Conservation (phyloP, 2,113 vertebrate genomes). For the Eptesicus fuscus region DNA sequence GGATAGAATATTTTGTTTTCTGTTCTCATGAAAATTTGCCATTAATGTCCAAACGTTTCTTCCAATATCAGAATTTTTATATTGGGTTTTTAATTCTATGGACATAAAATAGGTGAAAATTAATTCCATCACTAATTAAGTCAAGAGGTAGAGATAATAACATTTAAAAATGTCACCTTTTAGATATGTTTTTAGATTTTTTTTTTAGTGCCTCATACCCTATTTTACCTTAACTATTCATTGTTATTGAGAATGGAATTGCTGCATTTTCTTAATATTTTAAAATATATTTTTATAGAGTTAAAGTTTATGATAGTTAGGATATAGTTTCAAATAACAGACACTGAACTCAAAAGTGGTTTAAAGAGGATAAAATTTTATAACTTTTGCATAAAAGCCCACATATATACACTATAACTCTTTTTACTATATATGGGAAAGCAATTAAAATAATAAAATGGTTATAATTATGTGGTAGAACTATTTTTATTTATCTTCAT, state of each 20-base stretch:
- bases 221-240: not conserved
- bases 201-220: not conserved
- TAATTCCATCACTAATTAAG: not conserved
- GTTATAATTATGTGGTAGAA: not conserved
- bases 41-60: not conserved
- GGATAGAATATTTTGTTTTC: not conserved
- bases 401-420: not conserved
- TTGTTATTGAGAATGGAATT: not conserved
- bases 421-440: not conserved
- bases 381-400: not conserved
- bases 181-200: not conserved
- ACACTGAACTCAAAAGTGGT: not conserved
- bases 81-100: not conserved
- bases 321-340: not conserved
- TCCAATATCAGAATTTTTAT: not conserved
- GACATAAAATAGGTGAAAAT: not conserved
- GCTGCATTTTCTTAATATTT: slow-evolving; percentile 8
- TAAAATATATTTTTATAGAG: not conserved
- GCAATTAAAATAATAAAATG: not conserved
- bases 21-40: not conserved
- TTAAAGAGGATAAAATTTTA: not conserved
- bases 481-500: slow-evolving; percentile 16
- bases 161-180: not conserved
- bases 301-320: not conserved
- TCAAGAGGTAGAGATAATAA: not conserved